These are phyloP conservation scores for Ostrea edulis DNA, from an alignment of 1,140 invertebrate genomes.

Conservation along the genomic window DNA sequence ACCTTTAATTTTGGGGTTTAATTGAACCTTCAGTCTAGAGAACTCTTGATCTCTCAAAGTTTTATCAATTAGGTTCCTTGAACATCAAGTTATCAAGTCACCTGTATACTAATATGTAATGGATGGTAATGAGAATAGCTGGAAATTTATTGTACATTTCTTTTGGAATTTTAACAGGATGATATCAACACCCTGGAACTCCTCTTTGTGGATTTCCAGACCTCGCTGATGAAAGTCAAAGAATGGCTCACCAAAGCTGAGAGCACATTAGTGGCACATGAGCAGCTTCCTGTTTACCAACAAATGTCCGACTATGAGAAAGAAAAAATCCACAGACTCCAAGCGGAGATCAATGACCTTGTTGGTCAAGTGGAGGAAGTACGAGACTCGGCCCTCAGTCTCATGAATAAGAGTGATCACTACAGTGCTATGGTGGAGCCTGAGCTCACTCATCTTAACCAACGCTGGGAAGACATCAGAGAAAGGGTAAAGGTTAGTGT, in stretches of 20 bases:
- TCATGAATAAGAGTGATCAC: slow-evolving; percentile 76
- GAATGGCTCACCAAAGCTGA: slow-evolving; percentile 77
- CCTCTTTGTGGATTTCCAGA: slow-evolving; percentile 74
- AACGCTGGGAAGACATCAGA: slow-evolving; percentile 79
- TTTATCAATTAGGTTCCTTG: too few relatives aligned
- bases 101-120: too few relatives aligned
- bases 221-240: slow-evolving; percentile 73
- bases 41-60: too few relatives aligned
- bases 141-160: too few relatives aligned
- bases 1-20: too few relatives aligned
- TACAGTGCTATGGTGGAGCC: slow-evolving; percentile 79
- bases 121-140: too few relatives aligned
- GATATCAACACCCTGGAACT: slow-evolving; percentile 68
- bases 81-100: too few relatives aligned
- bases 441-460: slow-evolving; percentile 79
- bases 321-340: slow-evolving; percentile 71
- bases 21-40: too few relatives aligned
- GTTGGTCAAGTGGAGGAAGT: slow-evolving; percentile 75
- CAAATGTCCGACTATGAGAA: slow-evolving; percentile 68
- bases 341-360: slow-evolving; percentile 71
- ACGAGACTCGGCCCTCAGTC: slow-evolving; percentile 75
- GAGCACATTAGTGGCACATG: slow-evolving; percentile 62
- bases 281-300: slow-evolving; percentile 78
- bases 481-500: slow-evolving; percentile 76
- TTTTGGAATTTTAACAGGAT: slow-evolving; percentile 58